phyloP scores from a whole-genome alignment of 1,140 invertebrate species.

The Cheumatopsyche charites region DNA sequence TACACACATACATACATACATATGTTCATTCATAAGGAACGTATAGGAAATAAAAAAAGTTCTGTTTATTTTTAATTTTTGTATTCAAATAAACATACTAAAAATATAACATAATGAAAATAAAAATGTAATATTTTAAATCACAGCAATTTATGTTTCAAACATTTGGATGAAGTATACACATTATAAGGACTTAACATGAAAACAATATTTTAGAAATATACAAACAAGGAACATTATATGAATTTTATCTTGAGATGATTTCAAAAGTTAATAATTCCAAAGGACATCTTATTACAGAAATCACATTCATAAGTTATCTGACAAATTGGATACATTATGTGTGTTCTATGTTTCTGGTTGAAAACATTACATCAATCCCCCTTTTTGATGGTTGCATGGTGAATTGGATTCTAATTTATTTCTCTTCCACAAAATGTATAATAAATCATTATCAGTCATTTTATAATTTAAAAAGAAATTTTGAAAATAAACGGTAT shows the following conservation, averaged over 20 bases:
- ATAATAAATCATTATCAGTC: too few species aligned
- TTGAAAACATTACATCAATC: too few species aligned
- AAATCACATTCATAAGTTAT: conserved; percentile 3
- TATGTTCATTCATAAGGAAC: not conserved
- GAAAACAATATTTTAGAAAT: not conserved
- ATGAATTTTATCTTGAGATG: too few species aligned
- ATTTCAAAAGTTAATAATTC: too few species aligned
- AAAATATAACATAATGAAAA: conserved; percentile 26
- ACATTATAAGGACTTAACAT: not conserved
- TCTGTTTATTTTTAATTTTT: conserved; percentile 15
- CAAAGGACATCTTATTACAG: conserved; percentile 36
- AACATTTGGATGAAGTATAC: conserved; percentile 12
- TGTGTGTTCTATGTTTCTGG: too few species aligned
- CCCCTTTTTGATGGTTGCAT: too few species aligned
- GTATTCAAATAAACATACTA: conserved; percentile 30
- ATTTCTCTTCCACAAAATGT: too few species aligned
- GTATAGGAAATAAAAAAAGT: not conserved
- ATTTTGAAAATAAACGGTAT: too few species aligned
- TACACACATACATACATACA: too few species aligned
- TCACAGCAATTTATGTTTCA: conserved; percentile 33
- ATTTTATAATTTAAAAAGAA: too few species aligned
- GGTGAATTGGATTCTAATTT: too few species aligned
- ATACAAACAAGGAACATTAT: not conserved
- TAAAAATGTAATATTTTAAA: conserved; percentile 25
- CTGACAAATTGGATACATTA: too few species aligned